Percentiles rank a stretch among this genome's conserved stretches.
phyloP scores from a whole-genome alignment of 2,888 invertebrate species.

The Nomada goodeniana region DNA sequence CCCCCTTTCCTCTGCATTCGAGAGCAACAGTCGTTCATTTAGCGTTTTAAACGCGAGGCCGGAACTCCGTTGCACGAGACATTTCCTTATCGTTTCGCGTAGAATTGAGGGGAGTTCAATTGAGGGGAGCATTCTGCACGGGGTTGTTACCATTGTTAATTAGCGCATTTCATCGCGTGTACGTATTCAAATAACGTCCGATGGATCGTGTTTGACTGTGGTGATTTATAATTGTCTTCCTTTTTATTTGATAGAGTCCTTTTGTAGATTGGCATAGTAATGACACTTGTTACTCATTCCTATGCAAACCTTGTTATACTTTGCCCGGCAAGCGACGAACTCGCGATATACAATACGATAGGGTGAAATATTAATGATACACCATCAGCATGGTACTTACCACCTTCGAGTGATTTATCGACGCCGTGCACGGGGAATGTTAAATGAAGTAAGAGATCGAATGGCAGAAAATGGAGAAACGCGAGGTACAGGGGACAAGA shows the following conservation, averaged over 20 bases:
- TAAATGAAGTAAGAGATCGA: slow-evolving; percentile 62
- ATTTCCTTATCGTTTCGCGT: not conserved
- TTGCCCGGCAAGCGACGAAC: slow-evolving; percentile 49
- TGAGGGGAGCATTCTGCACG: not conserved
- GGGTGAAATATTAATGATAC: slow-evolving; percentile 73
- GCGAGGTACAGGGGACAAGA: not conserved
- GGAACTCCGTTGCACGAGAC: slow-evolving; percentile 5
- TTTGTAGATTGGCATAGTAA: not conserved
- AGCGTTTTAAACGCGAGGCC: not conserved
- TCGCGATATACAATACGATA: slow-evolving; percentile 53
- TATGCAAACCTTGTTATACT: slow-evolving; percentile 40
- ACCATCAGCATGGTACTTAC: slow-evolving; percentile 45
- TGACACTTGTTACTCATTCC: slow-evolving; percentile 6
- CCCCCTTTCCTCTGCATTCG: not conserved
- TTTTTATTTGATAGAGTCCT: not conserved
- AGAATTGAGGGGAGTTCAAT: not conserved
- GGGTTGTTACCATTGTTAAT: slow-evolving; percentile 14
- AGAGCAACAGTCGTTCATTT: slow-evolving; percentile 3
- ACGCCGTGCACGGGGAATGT: slow-evolving; percentile 75
- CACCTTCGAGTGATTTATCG: slow-evolving; percentile 74
- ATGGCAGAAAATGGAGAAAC: slow-evolving; percentile 28
- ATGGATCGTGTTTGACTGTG: not conserved
- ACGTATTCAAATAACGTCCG: not conserved
- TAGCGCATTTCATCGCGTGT: not conserved
- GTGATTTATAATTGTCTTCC: not conserved